Percentiles rank a stretch among this genome's conserved stretches.
Evolutionary conservation across 2,113 vertebrate species (phyloP).

Genomic region (Dipodomys merriami): DNA sequence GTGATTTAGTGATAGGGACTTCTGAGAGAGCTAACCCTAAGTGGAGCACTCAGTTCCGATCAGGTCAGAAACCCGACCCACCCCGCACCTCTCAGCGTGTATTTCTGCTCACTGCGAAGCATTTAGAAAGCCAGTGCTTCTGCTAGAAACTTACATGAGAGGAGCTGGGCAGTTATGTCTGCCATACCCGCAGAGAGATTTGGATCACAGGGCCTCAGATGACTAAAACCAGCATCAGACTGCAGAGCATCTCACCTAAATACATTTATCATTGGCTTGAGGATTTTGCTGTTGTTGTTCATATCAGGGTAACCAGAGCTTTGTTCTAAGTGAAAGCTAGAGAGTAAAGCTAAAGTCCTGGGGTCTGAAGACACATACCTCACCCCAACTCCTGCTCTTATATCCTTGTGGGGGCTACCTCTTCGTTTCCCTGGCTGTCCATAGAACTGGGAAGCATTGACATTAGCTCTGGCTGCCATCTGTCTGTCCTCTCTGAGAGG

Average conservation of each 20-base stretch:
- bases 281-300: neutral
- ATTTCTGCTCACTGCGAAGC: neutral
- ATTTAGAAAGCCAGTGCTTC: neutral
- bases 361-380: neutral
- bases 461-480: neutral
- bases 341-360: neutral
- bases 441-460: conserved; percentile 8
- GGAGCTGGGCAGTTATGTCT: neutral
- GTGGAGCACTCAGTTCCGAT: conserved; percentile 54
- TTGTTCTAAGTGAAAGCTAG: neutral
- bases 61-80: conserved; percentile 69
- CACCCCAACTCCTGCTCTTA: rapidly evolving
- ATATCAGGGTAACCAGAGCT: neutral
- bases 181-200: neutral
- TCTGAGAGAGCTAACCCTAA: conserved; percentile 55
- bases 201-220: neutral
- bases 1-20: conserved; percentile 73
- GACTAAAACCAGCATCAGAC: neutral
- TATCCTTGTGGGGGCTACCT: neutral
- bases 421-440: neutral
- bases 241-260: neutral
- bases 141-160: neutral
- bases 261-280: neutral
- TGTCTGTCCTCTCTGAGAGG: conserved; percentile 53
- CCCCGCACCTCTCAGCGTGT: neutral